These are phyloP conservation scores for Drosophila helvetica DNA, from an alignment of 2,888 invertebrate genomes.

Conservation along the genomic window DNA sequence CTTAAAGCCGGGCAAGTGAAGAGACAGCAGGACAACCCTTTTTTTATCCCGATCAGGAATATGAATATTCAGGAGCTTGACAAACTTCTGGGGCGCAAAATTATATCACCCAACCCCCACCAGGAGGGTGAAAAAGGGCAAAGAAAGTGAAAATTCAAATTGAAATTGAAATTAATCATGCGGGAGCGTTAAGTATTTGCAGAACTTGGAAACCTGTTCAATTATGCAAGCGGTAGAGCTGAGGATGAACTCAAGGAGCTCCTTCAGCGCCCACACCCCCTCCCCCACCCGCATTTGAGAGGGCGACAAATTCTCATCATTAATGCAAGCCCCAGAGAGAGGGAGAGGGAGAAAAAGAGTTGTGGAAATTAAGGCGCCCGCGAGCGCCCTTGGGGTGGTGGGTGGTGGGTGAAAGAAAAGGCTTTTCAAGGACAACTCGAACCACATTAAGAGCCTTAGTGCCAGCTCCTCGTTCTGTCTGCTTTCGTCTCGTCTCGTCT, in stretches of 20 bases:
- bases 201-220: slow-evolving; percentile 57
- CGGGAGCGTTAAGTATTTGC: slow-evolving; percentile 39
- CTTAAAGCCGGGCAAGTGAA: no score
- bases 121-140: background rate
- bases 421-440: slow-evolving; percentile 61
- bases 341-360: slow-evolving; percentile 1
- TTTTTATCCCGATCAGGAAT: no score
- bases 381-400: background rate
- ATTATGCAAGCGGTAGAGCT: slow-evolving; percentile 56
- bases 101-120: background rate
- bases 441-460: slow-evolving; percentile 37
- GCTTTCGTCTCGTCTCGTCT: background rate
- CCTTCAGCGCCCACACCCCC: slow-evolving; percentile 25
- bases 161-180: slow-evolving; percentile 71
- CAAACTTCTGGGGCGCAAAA: background rate
- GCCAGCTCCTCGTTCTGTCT: background rate
- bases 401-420: slow-evolving; percentile 11
- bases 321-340: slow-evolving; percentile 23
- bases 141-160: slow-evolving; percentile 43
- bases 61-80: no score
- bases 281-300: background rate
- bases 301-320: slow-evolving; percentile 44
- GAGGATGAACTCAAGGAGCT: slow-evolving; percentile 24
- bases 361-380: background rate
- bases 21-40: background rate